Evolutionary conservation across 2,797 vertebrate genomes (phyloP).

Genomic region (Heteromormyrus szaboi): DNA sequence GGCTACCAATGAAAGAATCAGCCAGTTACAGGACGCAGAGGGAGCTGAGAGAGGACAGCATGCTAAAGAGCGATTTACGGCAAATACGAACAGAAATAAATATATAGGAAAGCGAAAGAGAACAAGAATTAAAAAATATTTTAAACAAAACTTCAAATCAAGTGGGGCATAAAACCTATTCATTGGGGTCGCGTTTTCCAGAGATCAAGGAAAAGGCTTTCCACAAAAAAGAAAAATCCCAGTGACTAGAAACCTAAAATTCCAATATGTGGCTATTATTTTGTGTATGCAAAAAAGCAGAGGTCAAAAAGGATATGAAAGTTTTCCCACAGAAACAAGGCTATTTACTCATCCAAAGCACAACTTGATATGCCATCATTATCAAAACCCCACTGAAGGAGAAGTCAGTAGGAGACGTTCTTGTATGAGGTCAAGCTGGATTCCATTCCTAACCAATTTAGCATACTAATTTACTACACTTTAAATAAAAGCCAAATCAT

Average conservation of each 20-base stretch:
- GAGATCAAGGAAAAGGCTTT: background rate
- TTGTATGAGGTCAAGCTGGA: background rate
- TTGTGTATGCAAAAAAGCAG: background rate
- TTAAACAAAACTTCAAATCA: background rate
- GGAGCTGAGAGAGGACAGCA: slow-evolving; percentile 14
- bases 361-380: background rate
- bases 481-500: background rate
- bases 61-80: slow-evolving; percentile 1
- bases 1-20: slow-evolving; percentile 48
- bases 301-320: background rate
- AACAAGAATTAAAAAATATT: slow-evolving; percentile 11
- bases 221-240: background rate
- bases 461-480: background rate
- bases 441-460: background rate
- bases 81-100: slow-evolving; percentile 1
- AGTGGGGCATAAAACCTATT: background rate
- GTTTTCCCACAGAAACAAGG: background rate
- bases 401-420: background rate
- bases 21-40: slow-evolving; percentile 43
- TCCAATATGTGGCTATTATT: background rate
- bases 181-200: background rate
- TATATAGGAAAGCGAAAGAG: slow-evolving; percentile 22
- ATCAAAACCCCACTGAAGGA: background rate
- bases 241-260: background rate
- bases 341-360: background rate